Evolutionary conservation across 1,140 invertebrate genomes (phyloP).

Genomic region (Cephus cinctus): DNA sequence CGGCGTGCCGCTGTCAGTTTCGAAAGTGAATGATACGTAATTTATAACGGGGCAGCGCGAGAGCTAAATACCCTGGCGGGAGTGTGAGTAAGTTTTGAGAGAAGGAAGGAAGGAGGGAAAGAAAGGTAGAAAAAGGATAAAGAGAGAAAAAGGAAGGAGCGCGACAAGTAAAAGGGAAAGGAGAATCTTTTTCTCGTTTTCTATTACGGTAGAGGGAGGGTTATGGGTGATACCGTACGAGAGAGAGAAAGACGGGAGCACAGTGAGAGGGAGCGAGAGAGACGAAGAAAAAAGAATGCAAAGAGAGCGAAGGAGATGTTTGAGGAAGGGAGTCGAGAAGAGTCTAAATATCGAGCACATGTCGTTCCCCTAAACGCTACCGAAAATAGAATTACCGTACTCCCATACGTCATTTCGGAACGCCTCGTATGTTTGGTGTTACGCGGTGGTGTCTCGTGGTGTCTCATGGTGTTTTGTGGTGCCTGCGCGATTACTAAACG

Average conservation of each 20-base stretch:
- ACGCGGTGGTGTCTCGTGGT: constrained; percentile 29
- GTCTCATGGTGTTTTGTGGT: too few species aligned
- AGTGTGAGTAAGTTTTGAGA: too few species aligned
- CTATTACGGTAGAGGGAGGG: too few species aligned
- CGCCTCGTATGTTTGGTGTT: constrained; percentile 31
- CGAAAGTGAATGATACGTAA: constrained; percentile 35
- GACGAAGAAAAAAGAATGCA: neutral
- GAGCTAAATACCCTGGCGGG: constrained; percentile 31
- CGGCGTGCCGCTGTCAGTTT: constrained; percentile 33
- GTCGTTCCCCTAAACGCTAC: constrained; percentile 26
- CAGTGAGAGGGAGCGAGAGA: neutral
- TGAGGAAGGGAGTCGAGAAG: constrained; percentile 21
- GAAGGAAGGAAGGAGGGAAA: constrained; percentile 2
- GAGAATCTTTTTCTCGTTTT: neutral
- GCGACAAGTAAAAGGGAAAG: neutral
- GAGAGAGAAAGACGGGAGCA: constrained; percentile 6
- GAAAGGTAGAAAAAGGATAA: constrained; percentile 2
- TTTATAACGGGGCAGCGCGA: constrained; percentile 33
- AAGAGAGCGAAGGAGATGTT: constrained; percentile 1
- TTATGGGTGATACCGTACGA: neutral
- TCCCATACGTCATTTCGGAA: constrained; percentile 32
- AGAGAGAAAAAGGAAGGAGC: constrained; percentile 4
- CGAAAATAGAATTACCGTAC: constrained; percentile 31
- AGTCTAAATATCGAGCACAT: constrained; percentile 38
- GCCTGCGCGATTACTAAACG: too few species aligned